phyloP scores from a whole-genome alignment of 1,140 invertebrate species.

The Macrotrachela quadricornifera region DNA sequence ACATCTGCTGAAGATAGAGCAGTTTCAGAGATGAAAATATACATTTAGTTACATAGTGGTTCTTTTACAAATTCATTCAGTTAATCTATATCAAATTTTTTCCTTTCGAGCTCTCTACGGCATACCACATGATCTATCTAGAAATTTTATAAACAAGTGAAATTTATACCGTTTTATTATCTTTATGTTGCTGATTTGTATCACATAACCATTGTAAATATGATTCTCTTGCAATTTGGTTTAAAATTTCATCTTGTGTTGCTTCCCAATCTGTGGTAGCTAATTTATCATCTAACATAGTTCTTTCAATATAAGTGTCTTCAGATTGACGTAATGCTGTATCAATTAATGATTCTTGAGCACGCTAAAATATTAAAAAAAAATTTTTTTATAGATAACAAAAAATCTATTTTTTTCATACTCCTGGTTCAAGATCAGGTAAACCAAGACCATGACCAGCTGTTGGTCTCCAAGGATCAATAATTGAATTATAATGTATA shows the following conservation, averaged over 20 bases:
- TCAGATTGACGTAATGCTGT: constrained; percentile 62
- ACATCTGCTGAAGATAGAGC: no score
- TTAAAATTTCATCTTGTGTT: constrained; percentile 70
- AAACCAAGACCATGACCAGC: constrained; percentile 65
- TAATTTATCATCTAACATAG: constrained; percentile 77
- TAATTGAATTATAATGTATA: constrained; percentile 71
- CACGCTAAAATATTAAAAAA: constrained; percentile 31
- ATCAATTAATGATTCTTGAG: constrained; percentile 49
- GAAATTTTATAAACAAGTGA: no score
- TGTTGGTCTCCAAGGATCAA: constrained; percentile 57
- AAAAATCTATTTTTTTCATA: constrained; percentile 15
- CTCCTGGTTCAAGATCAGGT: constrained; percentile 55
- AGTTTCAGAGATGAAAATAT: no score
- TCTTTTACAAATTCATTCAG: no score
- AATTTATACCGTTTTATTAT: no score
- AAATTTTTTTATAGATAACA: neutral
- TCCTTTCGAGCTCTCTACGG: no score
- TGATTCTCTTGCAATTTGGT: constrained; percentile 61
- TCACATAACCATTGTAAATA: constrained; percentile 55
- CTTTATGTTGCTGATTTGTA: no score
- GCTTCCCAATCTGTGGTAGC: constrained; percentile 77
- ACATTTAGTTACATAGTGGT: no score
- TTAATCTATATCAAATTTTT: no score
- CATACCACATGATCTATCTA: no score
- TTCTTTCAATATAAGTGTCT: constrained; percentile 61